Base-by-base conservation (phyloP, 2,888 invertebrate genomes). In the Selenia dentaria region DNA sequence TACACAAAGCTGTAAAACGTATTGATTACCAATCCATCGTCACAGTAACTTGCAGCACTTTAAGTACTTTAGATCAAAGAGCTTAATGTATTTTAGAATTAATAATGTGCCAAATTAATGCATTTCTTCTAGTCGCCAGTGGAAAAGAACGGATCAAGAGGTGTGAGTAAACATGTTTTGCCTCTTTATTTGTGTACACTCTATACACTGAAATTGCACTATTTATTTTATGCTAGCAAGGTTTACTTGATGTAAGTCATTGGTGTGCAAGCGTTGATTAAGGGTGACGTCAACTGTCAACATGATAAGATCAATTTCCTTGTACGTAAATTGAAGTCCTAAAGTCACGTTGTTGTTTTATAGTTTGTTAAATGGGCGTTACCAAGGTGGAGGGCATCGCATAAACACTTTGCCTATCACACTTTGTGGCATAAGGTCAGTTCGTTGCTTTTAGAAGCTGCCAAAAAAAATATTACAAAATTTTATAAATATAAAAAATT, bases 341-440 rank as follows among this genome's bases (percentile, higher is more conserved):
- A 55, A 57, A 59, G 46, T 67, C 55, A 55, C 54, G 54, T 72
- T 74, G 57, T 76, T 87, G 71, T 86, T 80, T 90, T 16, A 74
- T 91, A 91, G 91, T 89, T 77, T 79, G 75, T 91, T 74, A 90
- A 83, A 73, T 91, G 91, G 91, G 81, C 83, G 78, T 79, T 89
- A 64, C 86, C 86, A 64, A 81, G 91, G 67, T 91, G 91, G 91
- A 84, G 91, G 59, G 85, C 89, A 57, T 91, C 90, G 58, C 84
- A 87, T 82, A 91, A 86, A 74, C 82, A 80, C 67, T 79, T 83
- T 79, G 79, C 83, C 57, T 86, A 78, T 70, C 78, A 83, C 70
- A 68, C 70, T 59, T 72, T 84, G 62, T 84, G 83, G 78, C 79
- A 72, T 73, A 83, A 91, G 91, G 91, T 91, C 75, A 83, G 86